These are phyloP conservation scores for Desoria tigrina DNA, from an alignment of 2,888 invertebrate species.

Conservation along the genomic window DNA sequence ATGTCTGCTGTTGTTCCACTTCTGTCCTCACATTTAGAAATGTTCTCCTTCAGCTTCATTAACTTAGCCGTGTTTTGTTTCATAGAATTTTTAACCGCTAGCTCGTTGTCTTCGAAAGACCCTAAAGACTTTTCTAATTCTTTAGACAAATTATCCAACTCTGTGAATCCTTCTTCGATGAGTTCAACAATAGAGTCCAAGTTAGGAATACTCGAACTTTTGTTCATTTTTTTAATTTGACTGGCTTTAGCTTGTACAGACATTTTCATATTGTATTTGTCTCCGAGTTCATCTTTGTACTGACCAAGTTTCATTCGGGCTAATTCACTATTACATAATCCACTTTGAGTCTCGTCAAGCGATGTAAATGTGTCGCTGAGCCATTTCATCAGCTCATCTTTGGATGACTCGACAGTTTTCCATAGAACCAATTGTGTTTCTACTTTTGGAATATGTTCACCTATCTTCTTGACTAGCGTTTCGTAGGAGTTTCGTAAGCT, in stretches of 20 bases:
- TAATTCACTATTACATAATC: conserved; percentile 76
- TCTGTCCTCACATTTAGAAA: conserved; percentile 86
- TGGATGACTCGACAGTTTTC: conserved; percentile 86
- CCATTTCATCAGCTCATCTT: conserved; percentile 81
- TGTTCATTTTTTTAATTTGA: conserved; percentile 75
- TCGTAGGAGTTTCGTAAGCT: conserved; percentile 53
- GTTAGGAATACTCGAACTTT: conserved; percentile 70
- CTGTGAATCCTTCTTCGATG: conserved; percentile 73
- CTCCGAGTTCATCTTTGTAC: conserved; percentile 81
- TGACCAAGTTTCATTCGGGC: conserved; percentile 76
- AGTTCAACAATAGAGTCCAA: conserved; percentile 68
- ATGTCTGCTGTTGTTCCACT: conserved; percentile 84
- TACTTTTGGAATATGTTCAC: conserved; percentile 73
- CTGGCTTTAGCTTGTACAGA: conserved; percentile 77
- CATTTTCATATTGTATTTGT: conserved; percentile 73
- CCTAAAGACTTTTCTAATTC: conserved; percentile 73
- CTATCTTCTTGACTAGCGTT: conserved; percentile 62
- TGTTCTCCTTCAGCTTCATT: conserved; percentile 73
- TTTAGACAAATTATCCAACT: conserved; percentile 71
- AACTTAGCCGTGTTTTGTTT: conserved; percentile 71
- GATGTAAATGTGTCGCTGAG: conserved; percentile 76
- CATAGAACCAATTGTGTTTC: conserved; percentile 90
- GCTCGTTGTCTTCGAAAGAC: conserved; percentile 73
- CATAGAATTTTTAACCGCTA: conserved; percentile 69
- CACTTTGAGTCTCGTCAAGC: conserved; percentile 73